Base-by-base conservation (phyloP, 2,888 invertebrate species). In the Hyalella azteca region DNA sequence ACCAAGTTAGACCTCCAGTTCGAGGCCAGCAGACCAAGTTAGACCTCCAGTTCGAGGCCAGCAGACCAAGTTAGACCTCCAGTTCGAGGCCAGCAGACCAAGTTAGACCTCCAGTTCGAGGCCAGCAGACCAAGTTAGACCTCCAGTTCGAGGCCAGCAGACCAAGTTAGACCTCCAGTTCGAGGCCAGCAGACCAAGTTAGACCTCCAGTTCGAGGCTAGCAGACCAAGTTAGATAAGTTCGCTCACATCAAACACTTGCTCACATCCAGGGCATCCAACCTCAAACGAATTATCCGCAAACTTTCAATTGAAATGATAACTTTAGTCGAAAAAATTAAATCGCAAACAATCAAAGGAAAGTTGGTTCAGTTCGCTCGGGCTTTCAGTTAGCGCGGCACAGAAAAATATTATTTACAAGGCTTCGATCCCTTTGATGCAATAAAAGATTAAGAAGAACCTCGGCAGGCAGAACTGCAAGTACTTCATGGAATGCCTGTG, bases 271-370 rank as follows among this genome's bases (percentile, higher is more conserved):
- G 29, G 19, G 66, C 36, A 66, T n/a, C 66, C 32, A 66, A 66
- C 66, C 66, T 66, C 66, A 66, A 54, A 66, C 36, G 29, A 66
- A 66, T 66, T 66, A 66, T 66, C 66, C 66, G 7, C 66, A 29
- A 66, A 66, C 66, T 66, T 66, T 36, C 32, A 66, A 36, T 32
- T 36, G 66, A 66, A 66, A 66, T 66, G 36, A 66, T 29, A 29
- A 29, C 54, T 66, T 66, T 13, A 54, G 26, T 29, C 45, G 11
- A 45, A 66, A 32, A 66, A 15, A 66, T n/a, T 19, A 36, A 66
- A 66, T 66, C 66, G 36, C 29, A 66, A 22, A 66, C 66, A 66
- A n/a, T n/a, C 66, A 66, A 32, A 36, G 36, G 32, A 7, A 66
- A 66, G 66, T 66, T 66, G 32, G 66, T 15, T 13, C 19, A 66